Evolutionary conservation across 2,797 vertebrate species (phyloP), one percentile per base, ranked within the genome.

Genomic region (Mastacembelus armatus): DNA sequence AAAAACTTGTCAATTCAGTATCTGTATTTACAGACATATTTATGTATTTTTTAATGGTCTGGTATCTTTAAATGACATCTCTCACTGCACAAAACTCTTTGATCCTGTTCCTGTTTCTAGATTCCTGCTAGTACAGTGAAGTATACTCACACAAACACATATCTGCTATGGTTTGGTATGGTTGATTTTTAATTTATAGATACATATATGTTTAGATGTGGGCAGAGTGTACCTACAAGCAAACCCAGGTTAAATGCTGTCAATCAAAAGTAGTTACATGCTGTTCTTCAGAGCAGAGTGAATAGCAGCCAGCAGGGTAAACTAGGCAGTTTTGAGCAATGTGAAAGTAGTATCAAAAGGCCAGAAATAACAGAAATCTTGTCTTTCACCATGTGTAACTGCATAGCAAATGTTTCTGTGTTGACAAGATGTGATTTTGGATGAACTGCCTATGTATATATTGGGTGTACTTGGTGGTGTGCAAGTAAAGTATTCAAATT

Each of bases 341-440:
- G 43, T 40, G 27, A 38, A 40, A 43, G 8, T 45, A 44, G 43
- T 38, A 57, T 71, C 50, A 66, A 59, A 80, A 42, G 42, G 50
- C 49, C 38, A 36, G 24, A 51, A 39, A 12, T 18, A 22, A 40
- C 8, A 0, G 24, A 58, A 50, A 66, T 11, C n/a, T 24, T 51
- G 35, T 76, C 40, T 16, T 71, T 80, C 43, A 52, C 74, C 62
- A 62, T 5, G n/a, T 47, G 33, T 43, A 38, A 57, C 42, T 49
- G 54, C 24, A 26, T 27, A 18, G 24, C 24, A 29, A 56, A 35
- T 44, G 35, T 62, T 21, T 60, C 27, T 10, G 55, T 63, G 18
- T 26, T 35, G 22, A 58, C 36, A 44, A 38, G 18, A 42, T n/a
- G 19, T 7, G n/a, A n/a, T n/a, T 12, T 62, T 36, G 11, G 10